These are phyloP conservation scores for Brienomyrus brachyistius DNA, from an alignment of 2,113 vertebrate species.

Conservation along the genomic window DNA sequence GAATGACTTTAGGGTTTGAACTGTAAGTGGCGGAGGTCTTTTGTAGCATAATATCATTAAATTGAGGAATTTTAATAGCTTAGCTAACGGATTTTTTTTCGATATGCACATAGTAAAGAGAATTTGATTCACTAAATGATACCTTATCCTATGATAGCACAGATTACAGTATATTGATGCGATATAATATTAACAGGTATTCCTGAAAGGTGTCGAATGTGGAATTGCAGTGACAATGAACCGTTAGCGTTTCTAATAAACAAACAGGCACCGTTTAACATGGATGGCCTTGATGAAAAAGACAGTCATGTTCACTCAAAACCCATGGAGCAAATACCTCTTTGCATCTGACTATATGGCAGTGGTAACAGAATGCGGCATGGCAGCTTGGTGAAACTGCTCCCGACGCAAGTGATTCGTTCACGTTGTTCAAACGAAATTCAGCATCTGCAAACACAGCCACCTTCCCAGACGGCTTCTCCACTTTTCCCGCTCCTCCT, in stretches of 20 bases:
- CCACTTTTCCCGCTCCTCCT: neutral
- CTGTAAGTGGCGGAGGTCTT: neutral
- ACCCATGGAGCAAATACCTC: neutral
- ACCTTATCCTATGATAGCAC: neutral
- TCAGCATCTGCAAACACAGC: neutral
- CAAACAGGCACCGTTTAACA: neutral
- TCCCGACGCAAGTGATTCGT: neutral
- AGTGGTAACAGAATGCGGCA: neutral
- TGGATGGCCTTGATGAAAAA: neutral
- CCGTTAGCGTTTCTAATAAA: neutral
- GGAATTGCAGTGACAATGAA: neutral
- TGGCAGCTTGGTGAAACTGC: neutral
- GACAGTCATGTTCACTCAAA: neutral
- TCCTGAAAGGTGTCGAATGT: neutral
- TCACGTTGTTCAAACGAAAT: neutral
- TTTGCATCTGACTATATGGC: neutral
- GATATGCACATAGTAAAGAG: neutral
- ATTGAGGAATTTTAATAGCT: neutral
- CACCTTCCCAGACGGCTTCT: constrained; percentile 3
- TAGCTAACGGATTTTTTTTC: neutral
- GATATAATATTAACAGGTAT: neutral
- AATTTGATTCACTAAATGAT: neutral
- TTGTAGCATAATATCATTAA: neutral
- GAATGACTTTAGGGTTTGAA: constrained; percentile 6
- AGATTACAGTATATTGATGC: neutral